Conservation (phyloP, 2,113 vertebrate species). For the Xyliphius kryptos region DNA sequence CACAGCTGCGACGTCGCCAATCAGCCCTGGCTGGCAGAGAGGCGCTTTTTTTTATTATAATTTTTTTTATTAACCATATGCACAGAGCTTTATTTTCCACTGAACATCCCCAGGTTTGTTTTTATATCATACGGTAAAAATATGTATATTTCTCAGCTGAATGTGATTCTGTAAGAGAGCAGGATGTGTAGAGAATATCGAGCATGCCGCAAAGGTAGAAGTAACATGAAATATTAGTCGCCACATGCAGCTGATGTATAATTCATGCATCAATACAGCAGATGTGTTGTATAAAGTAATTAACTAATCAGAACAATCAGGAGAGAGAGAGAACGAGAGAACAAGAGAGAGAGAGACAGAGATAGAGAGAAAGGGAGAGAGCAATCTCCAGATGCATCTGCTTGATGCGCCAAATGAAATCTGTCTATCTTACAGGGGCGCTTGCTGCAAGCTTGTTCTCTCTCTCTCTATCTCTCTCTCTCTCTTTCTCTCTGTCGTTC, state of each 20-base stretch:
- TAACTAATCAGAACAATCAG: conserved; percentile 99
- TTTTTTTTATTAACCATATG: too few relatives aligned
- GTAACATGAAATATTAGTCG: conserved; percentile 99
- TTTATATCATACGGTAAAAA: too few relatives aligned
- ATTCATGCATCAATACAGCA: conserved; percentile 99
- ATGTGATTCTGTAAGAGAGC: too few relatives aligned
- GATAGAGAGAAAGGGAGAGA: conserved; percentile 47
- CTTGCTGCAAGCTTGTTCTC: conserved; percentile 85
- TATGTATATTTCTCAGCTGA: too few relatives aligned
- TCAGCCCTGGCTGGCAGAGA: too few relatives aligned
- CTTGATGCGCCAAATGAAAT: conserved; percentile 99
- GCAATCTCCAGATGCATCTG: conserved; percentile 99
- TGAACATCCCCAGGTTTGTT: too few relatives aligned
- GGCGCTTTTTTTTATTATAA: too few relatives aligned
- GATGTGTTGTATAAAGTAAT: conserved; percentile 99
- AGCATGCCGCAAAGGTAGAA: conserved; percentile 99
- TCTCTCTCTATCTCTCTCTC: conserved; percentile 21
- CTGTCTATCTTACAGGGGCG: conserved; percentile 99
- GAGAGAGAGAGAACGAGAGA: conserved; percentile 77
- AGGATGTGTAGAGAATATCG: too few relatives aligned
- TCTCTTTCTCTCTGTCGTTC: conserved; percentile 3
- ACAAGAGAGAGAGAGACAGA: conserved; percentile 42
- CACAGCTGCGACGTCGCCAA: conserved; percentile 24
- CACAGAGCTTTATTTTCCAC: too few relatives aligned
- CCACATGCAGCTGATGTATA: conserved; percentile 99